Evolutionary conservation across 1,140 invertebrate genomes (phyloP).

Genomic region (Heliconius hermathena): DNA sequence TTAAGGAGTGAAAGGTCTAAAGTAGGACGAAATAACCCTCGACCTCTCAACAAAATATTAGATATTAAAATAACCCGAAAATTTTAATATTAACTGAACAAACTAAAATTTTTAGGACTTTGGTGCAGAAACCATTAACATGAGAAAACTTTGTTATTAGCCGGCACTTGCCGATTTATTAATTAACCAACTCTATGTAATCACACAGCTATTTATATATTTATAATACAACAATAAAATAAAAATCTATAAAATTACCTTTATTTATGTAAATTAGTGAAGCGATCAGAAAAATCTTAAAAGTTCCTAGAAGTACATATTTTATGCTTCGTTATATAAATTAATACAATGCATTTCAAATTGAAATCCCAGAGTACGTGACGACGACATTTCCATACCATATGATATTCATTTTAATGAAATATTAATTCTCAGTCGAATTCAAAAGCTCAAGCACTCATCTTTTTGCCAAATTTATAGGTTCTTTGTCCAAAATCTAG

Average conservation of each 20-base stretch:
- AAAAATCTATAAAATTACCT: not conserved
- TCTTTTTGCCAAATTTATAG: constrained; percentile 8
- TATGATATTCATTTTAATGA: not conserved
- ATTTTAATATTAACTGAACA: constrained; percentile 24
- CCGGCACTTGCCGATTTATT: constrained; percentile 11
- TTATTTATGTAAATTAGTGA: no score
- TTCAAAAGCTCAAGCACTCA: not conserved
- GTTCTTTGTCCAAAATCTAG: not conserved
- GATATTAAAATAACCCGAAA: constrained; percentile 32
- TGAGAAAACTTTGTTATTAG: constrained; percentile 27
- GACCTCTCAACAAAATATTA: constrained; percentile 20
- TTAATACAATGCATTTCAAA: not conserved
- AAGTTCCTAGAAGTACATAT: no score
- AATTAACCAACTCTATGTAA: not conserved
- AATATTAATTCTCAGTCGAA: not conserved
- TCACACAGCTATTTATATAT: not conserved
- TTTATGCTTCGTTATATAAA: no score
- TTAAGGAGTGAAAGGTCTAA: constrained; percentile 17
- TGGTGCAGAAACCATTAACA: constrained; percentile 30
- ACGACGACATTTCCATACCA: not conserved
- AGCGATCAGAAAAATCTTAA: no score
- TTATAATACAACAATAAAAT: not conserved
- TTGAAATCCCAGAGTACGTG: not conserved
- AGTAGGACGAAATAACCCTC: constrained; percentile 15
- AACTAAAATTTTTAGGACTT: constrained; percentile 28